Conservation (phyloP, 30 jellyfish, hydroid and myxozoan genomes). For the Mastigias papua region DNA sequence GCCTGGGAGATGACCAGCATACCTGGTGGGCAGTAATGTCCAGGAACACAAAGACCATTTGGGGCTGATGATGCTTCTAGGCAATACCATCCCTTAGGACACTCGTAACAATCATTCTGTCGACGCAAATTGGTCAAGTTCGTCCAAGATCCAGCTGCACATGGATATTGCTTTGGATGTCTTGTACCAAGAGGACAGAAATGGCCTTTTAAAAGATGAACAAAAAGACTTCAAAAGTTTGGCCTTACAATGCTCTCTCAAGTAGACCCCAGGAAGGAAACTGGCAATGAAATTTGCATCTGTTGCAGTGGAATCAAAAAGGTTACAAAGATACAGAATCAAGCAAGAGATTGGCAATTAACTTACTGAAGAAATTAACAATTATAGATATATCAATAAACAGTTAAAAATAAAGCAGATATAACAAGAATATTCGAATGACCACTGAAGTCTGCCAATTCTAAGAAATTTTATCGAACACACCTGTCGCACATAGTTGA, state of each 20-base stretch:
- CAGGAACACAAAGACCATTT: constrained; percentile 95
- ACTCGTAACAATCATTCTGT: constrained; percentile 86
- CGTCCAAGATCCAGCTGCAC: constrained; percentile 98
- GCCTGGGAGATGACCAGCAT: constrained; percentile 5
- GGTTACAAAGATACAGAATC: too few species aligned
- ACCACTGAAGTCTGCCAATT: not conserved
- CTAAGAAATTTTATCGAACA: not conserved
- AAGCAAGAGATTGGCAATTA: too few species aligned
- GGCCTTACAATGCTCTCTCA: too few species aligned
- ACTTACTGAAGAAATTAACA: too few species aligned
- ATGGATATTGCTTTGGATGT: constrained; percentile 94
- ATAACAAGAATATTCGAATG: too few species aligned
- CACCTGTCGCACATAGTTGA: constrained; percentile 94
- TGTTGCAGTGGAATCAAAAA: too few species aligned
- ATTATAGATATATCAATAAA: too few species aligned
- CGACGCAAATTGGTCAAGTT: constrained; percentile 84
- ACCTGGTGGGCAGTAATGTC: constrained; percentile 99
- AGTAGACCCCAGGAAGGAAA: too few species aligned
- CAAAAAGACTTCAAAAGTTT: not conserved
- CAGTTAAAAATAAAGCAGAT: too few species aligned
- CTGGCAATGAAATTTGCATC: too few species aligned
- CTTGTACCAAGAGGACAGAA: constrained; percentile 97
- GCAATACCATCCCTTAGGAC: constrained; percentile 99
- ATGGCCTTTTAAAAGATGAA: constrained; percentile 66
- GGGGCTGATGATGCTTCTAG: constrained; percentile 91